Evolutionary conservation across 2,113 vertebrate species (phyloP).

Genomic region (Pelobates fuscus): DNA sequence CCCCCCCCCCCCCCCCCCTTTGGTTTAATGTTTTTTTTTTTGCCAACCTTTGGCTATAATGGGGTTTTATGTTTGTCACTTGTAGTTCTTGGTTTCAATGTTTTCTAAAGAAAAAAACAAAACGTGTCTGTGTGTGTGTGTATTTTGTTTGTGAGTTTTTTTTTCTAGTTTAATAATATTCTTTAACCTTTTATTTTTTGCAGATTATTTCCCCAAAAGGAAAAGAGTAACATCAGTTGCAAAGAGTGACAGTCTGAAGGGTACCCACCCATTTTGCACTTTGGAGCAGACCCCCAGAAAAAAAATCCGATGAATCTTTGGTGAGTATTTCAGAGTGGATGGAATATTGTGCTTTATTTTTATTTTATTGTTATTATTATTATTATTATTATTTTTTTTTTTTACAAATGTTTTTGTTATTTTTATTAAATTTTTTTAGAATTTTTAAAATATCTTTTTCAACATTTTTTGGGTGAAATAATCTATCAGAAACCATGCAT

Average conservation of each 20-base stretch:
- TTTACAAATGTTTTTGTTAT: too few relatives aligned
- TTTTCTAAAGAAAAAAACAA: background rate
- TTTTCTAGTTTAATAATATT: background rate
- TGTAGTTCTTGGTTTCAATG: too few relatives aligned
- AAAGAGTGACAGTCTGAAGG: slow-evolving; percentile 8
- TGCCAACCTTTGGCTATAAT: too few relatives aligned
- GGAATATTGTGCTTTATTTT: too few relatives aligned
- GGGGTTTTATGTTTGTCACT: too few relatives aligned
- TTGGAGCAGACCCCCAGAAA: slow-evolving; percentile 45
- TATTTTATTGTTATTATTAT: background rate
- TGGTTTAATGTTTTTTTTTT: too few relatives aligned
- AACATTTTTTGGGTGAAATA: background rate
- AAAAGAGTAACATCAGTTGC: slow-evolving; percentile 6
- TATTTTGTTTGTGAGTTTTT: background rate
- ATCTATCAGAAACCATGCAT: too few relatives aligned
- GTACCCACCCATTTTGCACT: slow-evolving; percentile 12
- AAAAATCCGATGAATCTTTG: slow-evolving; percentile 37
- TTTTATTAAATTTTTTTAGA: too few relatives aligned
- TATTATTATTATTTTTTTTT: background rate
- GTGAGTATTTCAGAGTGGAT: slow-evolving; percentile 7
- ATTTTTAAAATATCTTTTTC: too few relatives aligned
- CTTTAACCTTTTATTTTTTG: background rate
- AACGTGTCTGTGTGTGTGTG: too few relatives aligned
- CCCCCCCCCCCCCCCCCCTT: too few relatives aligned
- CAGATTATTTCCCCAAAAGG: slow-evolving; percentile 47